A percentile compares a stretch with the other conserved stretches of the same genome.
phyloP scores from a whole-genome alignment of 1,140 invertebrate genomes.

The Drosophila pandora region DNA sequence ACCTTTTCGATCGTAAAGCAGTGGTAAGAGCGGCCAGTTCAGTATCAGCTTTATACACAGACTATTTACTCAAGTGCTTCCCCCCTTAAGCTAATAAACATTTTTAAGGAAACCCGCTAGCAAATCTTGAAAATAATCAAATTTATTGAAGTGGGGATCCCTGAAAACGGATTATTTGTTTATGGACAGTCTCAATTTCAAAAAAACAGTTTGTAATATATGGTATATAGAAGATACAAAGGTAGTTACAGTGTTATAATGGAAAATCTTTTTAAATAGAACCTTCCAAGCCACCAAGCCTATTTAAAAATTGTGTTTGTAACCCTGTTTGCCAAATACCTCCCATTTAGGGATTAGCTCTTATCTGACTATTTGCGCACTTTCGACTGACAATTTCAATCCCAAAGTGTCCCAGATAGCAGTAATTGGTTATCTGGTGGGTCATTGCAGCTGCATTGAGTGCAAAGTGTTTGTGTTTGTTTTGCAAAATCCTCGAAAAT shows the following conservation, averaged over 20 bases:
- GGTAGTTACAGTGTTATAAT: not conserved
- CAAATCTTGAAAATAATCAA: not conserved
- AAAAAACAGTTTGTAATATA: too few relatives aligned
- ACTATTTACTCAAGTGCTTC: constrained; percentile 21
- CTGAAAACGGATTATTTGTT: not conserved
- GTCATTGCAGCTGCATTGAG: constrained; percentile 3
- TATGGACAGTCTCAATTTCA: too few relatives aligned
- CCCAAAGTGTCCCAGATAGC: constrained; percentile 6
- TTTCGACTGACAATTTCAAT: not conserved
- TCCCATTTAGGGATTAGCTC: not conserved
- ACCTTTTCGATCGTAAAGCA: constrained; percentile 53
- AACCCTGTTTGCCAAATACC: constrained; percentile 1
- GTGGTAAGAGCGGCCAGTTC: constrained; percentile 48
- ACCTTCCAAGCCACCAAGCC: too few relatives aligned
- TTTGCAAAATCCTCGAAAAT: not conserved
- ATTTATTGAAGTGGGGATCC: not conserved
- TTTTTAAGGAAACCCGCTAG: constrained; percentile 14
- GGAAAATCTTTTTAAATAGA: not conserved
- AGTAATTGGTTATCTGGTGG: not conserved
- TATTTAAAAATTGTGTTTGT: too few relatives aligned
- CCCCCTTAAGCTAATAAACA: constrained; percentile 6
- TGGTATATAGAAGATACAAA: too few relatives aligned
- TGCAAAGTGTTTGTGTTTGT: not conserved
- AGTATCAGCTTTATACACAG: not conserved
- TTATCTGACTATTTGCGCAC: not conserved